Conservation (phyloP, 2,113 vertebrate species). For the Turnix velox region DNA sequence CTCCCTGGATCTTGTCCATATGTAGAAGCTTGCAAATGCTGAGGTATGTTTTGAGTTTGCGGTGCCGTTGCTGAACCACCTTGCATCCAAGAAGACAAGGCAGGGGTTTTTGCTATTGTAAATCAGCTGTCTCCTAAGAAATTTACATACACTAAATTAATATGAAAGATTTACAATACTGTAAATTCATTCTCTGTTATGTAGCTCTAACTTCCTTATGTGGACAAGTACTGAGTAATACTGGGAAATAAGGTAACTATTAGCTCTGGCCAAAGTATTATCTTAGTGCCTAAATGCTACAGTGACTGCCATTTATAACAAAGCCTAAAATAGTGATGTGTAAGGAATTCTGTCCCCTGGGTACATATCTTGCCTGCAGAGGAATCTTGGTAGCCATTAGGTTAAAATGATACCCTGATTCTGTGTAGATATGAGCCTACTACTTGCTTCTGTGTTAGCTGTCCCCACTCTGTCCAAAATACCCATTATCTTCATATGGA, state of each 20-base stretch:
- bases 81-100: background rate
- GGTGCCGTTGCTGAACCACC: background rate
- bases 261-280: conserved; percentile 18
- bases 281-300: conserved; percentile 58
- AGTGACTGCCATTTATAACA: conserved; percentile 50
- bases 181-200: background rate
- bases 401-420: background rate
- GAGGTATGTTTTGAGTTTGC: background rate
- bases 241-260: background rate
- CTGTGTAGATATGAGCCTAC: background rate
- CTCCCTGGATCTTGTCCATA: background rate
- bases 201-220: background rate
- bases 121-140: background rate
- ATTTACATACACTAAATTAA: background rate
- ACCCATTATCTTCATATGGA: background rate
- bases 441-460: background rate
- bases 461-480: background rate
- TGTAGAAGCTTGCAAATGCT: background rate
- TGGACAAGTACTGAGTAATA: background rate
- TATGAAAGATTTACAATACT: background rate
- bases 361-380: background rate
- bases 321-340: background rate
- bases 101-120: background rate
- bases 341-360: background rate
- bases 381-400: background rate